phyloP scores from a whole-genome alignment of 2,113 vertebrate genomes.

The Fulica atra region DNA sequence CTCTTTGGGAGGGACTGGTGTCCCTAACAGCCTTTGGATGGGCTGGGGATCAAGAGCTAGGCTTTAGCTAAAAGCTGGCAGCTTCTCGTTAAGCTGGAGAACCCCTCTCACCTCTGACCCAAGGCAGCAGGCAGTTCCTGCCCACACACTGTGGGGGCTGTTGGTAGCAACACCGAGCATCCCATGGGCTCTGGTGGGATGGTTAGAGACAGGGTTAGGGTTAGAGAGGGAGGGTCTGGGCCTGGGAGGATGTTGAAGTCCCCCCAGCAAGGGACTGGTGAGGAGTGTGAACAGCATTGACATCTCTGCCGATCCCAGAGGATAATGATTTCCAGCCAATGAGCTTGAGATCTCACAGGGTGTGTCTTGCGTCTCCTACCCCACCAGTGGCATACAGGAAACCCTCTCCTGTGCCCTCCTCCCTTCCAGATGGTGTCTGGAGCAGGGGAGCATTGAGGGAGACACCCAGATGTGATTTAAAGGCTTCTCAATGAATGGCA shows the following conservation, averaged over 20 bases:
- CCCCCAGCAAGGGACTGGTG: rapidly evolving
- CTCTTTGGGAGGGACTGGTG: no score
- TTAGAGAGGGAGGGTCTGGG: neutral
- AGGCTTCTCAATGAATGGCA: neutral
- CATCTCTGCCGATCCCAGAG: neutral
- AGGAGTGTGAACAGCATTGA: neutral
- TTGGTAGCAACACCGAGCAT: no score
- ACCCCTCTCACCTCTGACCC: neutral
- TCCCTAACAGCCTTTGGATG: neutral
- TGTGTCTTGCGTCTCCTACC: no score
- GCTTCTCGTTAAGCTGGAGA: neutral
- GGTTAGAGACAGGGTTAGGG: no score
- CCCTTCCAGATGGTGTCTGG: neutral
- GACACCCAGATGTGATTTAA: neutral
- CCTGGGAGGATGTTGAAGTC: rapidly evolving
- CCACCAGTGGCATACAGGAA: rapidly evolving
- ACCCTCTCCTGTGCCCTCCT: neutral
- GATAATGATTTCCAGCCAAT: rapidly evolving
- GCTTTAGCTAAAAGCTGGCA: neutral
- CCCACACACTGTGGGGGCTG: neutral
- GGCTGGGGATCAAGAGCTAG: neutral
- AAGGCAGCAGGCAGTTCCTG: neutral
- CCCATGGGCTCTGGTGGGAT: rapidly evolving
- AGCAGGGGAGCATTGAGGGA: neutral
- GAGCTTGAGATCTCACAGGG: neutral